Evolutionary conservation across 2,797 vertebrate genomes (phyloP).

Genomic region (Pristis pectinata): DNA sequence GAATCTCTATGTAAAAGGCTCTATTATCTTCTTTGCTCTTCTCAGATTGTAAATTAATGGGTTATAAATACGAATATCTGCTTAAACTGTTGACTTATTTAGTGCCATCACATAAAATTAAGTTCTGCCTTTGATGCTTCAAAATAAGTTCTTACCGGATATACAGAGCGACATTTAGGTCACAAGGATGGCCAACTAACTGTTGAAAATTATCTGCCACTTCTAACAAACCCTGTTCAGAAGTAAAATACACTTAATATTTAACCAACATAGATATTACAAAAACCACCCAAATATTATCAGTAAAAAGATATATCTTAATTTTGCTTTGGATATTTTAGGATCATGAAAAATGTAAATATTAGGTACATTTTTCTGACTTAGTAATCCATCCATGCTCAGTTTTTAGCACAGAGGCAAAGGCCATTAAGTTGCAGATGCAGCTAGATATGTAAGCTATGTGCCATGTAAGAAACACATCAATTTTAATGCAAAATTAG

Average conservation of each 20-base stretch:
- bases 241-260: background rate
- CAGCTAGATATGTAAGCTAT: too few species aligned
- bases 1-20: background rate
- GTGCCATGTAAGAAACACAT: too few species aligned
- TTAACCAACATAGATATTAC: background rate
- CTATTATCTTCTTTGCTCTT: background rate
- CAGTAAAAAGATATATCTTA: background rate
- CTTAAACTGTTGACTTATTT: background rate
- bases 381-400: background rate
- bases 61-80: background rate
- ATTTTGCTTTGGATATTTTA: background rate
- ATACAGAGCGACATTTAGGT: background rate
- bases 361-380: background rate
- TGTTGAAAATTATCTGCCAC: background rate
- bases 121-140: background rate
- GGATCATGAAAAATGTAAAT: background rate
- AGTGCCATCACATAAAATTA: background rate
- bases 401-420: background rate
- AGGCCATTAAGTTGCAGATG: too few species aligned
- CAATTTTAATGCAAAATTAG: too few species aligned
- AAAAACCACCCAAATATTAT: background rate
- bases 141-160: conserved; percentile 24
- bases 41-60: background rate
- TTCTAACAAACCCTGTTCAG: background rate
- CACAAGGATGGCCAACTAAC: conserved; percentile 14